phyloP scores from a whole-genome alignment of 2,113 vertebrate species.

The Nibea albiflora region DNA sequence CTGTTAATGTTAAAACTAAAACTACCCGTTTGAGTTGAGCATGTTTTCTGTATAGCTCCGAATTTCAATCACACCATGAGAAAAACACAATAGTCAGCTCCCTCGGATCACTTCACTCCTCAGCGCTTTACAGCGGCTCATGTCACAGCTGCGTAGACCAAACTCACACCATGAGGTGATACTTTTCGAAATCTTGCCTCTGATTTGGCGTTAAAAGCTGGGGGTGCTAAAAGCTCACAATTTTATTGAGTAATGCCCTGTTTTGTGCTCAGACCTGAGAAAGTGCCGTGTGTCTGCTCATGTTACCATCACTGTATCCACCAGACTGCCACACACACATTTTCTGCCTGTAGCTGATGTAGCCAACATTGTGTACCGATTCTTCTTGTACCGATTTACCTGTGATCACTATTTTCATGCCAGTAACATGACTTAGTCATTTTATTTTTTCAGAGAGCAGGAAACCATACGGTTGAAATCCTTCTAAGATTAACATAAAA shows the following conservation, averaged over 20 bases:
- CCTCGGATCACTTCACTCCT: slow-evolving; percentile 4
- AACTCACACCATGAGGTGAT: slow-evolving; percentile 27
- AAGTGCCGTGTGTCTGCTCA: slow-evolving; percentile 20
- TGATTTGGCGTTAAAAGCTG: slow-evolving; percentile 58
- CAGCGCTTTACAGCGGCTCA: neutral
- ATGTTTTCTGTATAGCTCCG: slow-evolving; percentile 11
- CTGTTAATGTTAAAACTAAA: neutral
- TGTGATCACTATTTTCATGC: neutral
- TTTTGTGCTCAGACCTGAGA: slow-evolving; percentile 27
- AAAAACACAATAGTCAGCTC: neutral
- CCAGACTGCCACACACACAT: slow-evolving; percentile 9
- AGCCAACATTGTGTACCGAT: neutral
- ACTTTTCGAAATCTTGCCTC: slow-evolving; percentile 2
- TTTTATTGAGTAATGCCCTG: slow-evolving; percentile 31
- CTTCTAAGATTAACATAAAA: neutral
- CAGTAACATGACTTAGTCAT: neutral
- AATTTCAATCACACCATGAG: slow-evolving; percentile 1
- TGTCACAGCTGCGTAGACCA: slow-evolving; percentile 23
- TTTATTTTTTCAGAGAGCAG: neutral
- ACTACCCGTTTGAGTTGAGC: neutral
- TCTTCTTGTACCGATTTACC: neutral
- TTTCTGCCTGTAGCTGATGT: neutral
- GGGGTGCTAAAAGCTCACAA: slow-evolving; percentile 50
- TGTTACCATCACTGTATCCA: slow-evolving; percentile 6
- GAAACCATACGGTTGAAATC: neutral